Conservation (phyloP, 92 coral and sea anemone species). For the Phenganax stokvisi region DNA sequence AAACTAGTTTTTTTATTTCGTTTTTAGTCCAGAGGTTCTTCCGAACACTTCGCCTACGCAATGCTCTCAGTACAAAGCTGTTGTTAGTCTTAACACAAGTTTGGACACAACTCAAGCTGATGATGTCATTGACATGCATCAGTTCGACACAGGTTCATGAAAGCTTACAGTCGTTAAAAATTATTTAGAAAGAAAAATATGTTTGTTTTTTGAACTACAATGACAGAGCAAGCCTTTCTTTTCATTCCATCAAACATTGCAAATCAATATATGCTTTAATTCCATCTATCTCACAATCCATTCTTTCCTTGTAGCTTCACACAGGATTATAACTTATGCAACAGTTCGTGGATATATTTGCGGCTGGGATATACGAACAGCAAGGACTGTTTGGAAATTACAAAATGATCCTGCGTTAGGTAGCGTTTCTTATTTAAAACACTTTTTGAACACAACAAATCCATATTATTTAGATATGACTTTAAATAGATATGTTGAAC, state of each 20-base stretch:
- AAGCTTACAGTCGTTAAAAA: no score
- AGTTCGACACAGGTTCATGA: conserved; percentile 73
- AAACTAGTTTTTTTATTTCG: not conserved
- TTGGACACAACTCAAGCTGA: conserved; percentile 68
- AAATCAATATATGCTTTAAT: not conserved
- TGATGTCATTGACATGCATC: conserved; percentile 85
- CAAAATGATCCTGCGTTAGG: conserved; percentile 86
- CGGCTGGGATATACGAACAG: conserved; percentile 89
- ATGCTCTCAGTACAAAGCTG: conserved; percentile 23
- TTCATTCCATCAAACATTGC: no score
- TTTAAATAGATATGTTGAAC: no score
- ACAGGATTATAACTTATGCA: conserved; percentile 83
- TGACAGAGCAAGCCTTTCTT: no score
- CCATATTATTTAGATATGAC: no score
- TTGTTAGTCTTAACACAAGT: conserved; percentile 21
- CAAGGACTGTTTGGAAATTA: conserved; percentile 83
- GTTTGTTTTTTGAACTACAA: no score
- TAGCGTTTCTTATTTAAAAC: not conserved
- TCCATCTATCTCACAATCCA: not conserved
- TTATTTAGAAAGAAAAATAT: no score
- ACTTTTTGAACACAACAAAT: no score
- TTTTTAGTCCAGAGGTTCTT: not conserved
- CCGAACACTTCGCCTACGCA: not conserved
- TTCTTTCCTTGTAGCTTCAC: conserved; percentile 60
- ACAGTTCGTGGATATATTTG: conserved; percentile 90